Base-by-base conservation (phyloP, 2,888 invertebrate species). In the Drosophila acutilabella region DNA sequence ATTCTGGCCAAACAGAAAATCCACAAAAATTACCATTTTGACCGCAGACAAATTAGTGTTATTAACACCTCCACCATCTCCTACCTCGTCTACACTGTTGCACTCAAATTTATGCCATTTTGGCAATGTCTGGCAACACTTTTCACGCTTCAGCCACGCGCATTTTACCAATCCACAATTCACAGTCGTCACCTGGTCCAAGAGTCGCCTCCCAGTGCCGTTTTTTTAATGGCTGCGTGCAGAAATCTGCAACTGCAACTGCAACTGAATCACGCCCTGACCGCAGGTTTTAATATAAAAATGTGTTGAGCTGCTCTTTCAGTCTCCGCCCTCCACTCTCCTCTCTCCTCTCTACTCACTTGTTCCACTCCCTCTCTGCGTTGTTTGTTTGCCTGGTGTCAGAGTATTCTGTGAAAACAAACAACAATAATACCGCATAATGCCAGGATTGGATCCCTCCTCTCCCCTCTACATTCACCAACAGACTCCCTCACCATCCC, bases 21-120 rank as follows among this genome's bases (percentile, higher is more conserved):
- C 88, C 79, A 85, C 86, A 85, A 84, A 88, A 88, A 82, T 88
- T 88, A 85, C 81, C 85, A 84, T 84, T 81, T 85, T 80, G 76
- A 88, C 86, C 86, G 82, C 86, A 87, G 80, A 87, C 86, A 87
- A 87, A 87, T 88, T 87, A 84, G 88, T 84, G 80, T 87, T 87
- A 87, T 87, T 88, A 87, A 88, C 86, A 87, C 44, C 13, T 45
- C 11, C 11, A 18, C 26, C 13, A 64, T 51, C 13, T 51, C 6
- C 18, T 51, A 44, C 56, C 18, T 51, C 47, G 38, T 30, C 48
- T 48, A 16, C 26, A 4, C 42, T 38, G 44, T 38, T 74, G 66
- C 56, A 52, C 65, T 70, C 47, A 57, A 74, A 65, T 72, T 81
- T 83, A 74, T 78, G 69, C 80, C 80, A 74, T 82, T 82, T 80